phyloP scores from a whole-genome alignment of 2,797 vertebrate genomes.

The Odontamblyopus rebecca region DNA sequence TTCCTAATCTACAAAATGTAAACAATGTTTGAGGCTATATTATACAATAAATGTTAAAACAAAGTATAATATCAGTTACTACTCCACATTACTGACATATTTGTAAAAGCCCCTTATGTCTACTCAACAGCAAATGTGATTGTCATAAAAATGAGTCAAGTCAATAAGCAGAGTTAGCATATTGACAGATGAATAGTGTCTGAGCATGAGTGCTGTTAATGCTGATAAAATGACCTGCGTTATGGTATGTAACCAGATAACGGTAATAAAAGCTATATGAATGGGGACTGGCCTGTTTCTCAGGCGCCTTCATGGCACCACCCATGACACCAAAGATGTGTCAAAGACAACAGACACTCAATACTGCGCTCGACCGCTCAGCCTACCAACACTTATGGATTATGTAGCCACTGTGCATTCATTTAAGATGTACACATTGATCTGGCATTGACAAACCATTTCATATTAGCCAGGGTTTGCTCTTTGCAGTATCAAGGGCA shows the following conservation, averaged over 20 bases:
- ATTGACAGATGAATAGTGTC: slow-evolving; percentile 66
- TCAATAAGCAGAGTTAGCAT: slow-evolving; percentile 51
- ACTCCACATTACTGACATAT: background rate
- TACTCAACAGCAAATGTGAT: slow-evolving; percentile 17
- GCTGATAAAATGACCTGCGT: slow-evolving; percentile 58
- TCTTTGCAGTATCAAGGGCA: slow-evolving; percentile 69
- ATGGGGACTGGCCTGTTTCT: slow-evolving; percentile 60
- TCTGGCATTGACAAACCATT: slow-evolving; percentile 72
- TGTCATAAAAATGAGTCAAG: slow-evolving; percentile 42
- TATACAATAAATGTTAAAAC: background rate
- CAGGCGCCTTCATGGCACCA: slow-evolving; percentile 73
- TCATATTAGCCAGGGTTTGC: slow-evolving; percentile 61
- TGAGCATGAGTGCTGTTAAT: slow-evolving; percentile 59
- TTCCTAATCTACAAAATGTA: too few species aligned
- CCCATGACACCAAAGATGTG: slow-evolving; percentile 76
- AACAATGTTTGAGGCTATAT: background rate
- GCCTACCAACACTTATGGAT: slow-evolving; percentile 58
- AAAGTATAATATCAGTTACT: background rate
- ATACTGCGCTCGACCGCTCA: slow-evolving; percentile 54
- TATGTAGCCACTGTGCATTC: slow-evolving; percentile 52
- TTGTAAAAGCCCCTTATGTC: background rate
- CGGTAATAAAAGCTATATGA: slow-evolving; percentile 69
- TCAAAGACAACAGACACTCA: slow-evolving; percentile 72
- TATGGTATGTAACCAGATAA: slow-evolving; percentile 71
- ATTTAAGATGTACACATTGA: slow-evolving; percentile 73